Percentiles rank a stretch among this genome's conserved stretches.
These are phyloP conservation scores for Lepidocyrtinus sp. DNA, from an alignment of 2,888 invertebrate species.

Conservation along the genomic window DNA sequence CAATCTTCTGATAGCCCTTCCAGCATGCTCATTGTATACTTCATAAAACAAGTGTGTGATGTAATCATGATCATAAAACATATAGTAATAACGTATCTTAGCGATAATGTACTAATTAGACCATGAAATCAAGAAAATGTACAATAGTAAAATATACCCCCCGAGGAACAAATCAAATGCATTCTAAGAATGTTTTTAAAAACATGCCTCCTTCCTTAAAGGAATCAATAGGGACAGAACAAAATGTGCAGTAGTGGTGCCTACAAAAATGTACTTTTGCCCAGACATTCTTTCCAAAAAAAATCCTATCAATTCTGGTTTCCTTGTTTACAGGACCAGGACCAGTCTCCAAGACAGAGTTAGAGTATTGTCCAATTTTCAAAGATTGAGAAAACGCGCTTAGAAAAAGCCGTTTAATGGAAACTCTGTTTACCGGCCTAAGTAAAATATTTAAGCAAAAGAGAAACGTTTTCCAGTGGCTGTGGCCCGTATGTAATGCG, in stretches of 20 bases:
- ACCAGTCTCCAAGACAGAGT: constrained; percentile 4
- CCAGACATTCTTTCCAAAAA: not conserved
- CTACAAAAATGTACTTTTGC: not conserved
- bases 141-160: not conserved
- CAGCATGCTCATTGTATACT: constrained; percentile 50
- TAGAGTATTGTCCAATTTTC: not conserved
- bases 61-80: constrained; percentile 19
- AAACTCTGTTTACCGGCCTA: too few species aligned
- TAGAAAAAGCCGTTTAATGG: too few species aligned
- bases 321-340: not conserved
- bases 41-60: constrained; percentile 41
- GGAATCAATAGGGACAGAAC: not conserved
- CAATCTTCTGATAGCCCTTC: constrained; percentile 9
- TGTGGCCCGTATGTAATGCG: too few species aligned
- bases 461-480: too few species aligned
- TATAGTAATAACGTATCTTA: not conserved
- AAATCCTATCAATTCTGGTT: not conserved
- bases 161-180: not conserved
- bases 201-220: not conserved
- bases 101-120: not conserved
- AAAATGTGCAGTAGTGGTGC: constrained; percentile 11
- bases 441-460: too few species aligned
- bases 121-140: not conserved
- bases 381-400: constrained; percentile 6
- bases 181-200: not conserved